Percentiles rank a stretch among this genome's conserved stretches.
Evolutionary conservation across 1,140 invertebrate genomes (phyloP).

Genomic region (Psix sp.): DNA sequence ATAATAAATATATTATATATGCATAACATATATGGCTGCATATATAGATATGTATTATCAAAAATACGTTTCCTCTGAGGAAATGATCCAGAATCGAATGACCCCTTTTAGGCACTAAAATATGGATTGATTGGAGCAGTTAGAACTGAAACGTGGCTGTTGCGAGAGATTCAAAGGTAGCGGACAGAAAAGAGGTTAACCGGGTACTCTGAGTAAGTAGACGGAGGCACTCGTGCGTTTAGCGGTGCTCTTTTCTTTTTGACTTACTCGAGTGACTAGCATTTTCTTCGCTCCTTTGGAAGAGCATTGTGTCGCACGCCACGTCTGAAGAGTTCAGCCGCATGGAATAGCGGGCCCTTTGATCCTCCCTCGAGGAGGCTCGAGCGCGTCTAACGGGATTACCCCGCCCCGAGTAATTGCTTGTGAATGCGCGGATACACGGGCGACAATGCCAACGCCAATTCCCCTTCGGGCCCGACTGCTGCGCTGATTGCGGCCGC

Average conservation of each 20-base stretch:
- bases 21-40: too few species aligned
- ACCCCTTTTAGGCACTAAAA: too few species aligned
- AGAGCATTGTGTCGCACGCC: slow-evolving; percentile 46
- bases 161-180: slow-evolving; percentile 17
- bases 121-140: slow-evolving; percentile 26
- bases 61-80: too few species aligned
- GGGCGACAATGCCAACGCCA: slow-evolving; percentile 49
- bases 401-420: slow-evolving; percentile 66
- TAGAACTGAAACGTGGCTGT: slow-evolving; percentile 34
- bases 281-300: slow-evolving; percentile 17
- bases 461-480: slow-evolving; percentile 43
- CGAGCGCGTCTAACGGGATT: slow-evolving; percentile 64
- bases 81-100: too few species aligned
- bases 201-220: slow-evolving; percentile 36
- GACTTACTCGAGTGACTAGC: slow-evolving; percentile 8
- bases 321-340: slow-evolving; percentile 60
- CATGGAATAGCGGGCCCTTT: slow-evolving; percentile 64
- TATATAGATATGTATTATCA: too few species aligned
- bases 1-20: too few species aligned
- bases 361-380: slow-evolving; percentile 63
- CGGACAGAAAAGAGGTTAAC: slow-evolving; percentile 37
- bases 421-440: slow-evolving; percentile 64
- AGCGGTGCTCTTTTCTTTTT: slow-evolving; percentile 29
- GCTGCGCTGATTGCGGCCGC: slow-evolving; percentile 66
- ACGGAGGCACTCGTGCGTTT: slow-evolving; percentile 38